A percentile compares a stretch with the other conserved stretches of the same genome.
These are phyloP conservation scores for Diadophis punctatus DNA, from an alignment of 2,113 vertebrate species.

Conservation along the genomic window DNA sequence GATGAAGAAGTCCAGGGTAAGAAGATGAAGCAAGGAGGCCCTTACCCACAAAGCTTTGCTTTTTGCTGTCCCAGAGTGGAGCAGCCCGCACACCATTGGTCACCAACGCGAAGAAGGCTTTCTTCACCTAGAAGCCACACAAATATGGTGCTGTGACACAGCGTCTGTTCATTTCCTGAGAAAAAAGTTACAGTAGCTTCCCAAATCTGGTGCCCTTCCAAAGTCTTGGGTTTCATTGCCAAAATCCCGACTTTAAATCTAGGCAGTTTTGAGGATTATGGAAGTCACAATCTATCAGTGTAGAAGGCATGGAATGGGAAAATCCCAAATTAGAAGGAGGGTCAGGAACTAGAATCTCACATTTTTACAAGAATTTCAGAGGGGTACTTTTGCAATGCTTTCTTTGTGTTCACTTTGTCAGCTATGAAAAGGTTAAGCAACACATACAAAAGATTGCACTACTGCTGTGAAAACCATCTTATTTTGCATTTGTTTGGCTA, in stretches of 20 bases:
- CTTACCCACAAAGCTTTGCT: constrained; percentile 96
- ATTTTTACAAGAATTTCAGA: neutral
- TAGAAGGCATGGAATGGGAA: neutral
- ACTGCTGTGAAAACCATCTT: neutral
- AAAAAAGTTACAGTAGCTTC: neutral
- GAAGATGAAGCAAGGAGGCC: neutral
- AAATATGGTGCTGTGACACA: neutral
- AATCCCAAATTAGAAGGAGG: neutral
- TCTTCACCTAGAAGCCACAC: constrained; percentile 82
- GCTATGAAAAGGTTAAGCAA: neutral
- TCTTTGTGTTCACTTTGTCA: neutral
- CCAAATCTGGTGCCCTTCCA: neutral
- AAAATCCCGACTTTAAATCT: neutral
- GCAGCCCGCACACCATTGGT: constrained; percentile 95
- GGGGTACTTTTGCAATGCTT: too few relatives aligned
- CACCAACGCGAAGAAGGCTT: constrained; percentile 96
- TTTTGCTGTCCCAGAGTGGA: constrained; percentile 96
- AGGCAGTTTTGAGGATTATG: neutral
- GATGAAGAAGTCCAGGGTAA: neutral
- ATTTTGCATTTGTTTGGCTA: neutral
- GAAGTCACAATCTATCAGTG: neutral
- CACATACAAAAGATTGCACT: neutral
- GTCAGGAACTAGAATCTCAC: neutral
- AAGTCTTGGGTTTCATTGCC: neutral
- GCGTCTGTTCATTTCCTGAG: neutral